Evolutionary conservation across 1,140 invertebrate species (phyloP).

Genomic region (Bombus haemorrhoidalis): DNA sequence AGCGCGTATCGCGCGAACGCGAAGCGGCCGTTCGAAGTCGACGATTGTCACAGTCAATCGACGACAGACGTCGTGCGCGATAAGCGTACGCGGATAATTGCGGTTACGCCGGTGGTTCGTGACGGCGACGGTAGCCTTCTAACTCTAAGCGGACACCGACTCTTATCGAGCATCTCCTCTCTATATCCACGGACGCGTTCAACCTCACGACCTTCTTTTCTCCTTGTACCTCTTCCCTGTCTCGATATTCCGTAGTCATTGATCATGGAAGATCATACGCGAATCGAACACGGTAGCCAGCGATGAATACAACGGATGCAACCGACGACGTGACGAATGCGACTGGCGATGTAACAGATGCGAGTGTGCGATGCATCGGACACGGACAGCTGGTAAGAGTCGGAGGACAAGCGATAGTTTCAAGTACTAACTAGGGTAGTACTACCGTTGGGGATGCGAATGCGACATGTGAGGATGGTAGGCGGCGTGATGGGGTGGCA

Average conservation of each 20-base stretch:
- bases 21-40: background rate
- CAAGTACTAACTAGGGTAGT: slow-evolving; percentile 39
- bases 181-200: slow-evolving; percentile 5
- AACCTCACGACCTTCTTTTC: background rate
- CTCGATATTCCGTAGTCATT: background rate
- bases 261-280: background rate
- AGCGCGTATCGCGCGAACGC: background rate
- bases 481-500: slow-evolving; percentile 83
- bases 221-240: no score
- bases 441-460: slow-evolving; percentile 89
- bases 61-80: background rate
- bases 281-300: slow-evolving; percentile 10
- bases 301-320: background rate
- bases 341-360: background rate
- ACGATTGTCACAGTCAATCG: slow-evolving; percentile 8
- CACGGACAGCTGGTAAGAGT: background rate
- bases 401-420: slow-evolving; percentile 21
- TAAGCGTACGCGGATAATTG: slow-evolving; percentile 26
- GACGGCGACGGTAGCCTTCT: background rate
- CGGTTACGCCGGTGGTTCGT: background rate
- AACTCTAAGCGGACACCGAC: slow-evolving; percentile 2
- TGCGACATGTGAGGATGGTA: slow-evolving; percentile 86
- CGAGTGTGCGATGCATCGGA: background rate
- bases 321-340: background rate
- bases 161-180: slow-evolving; percentile 16